Evolutionary conservation across 2,113 vertebrate species (phyloP).

Genomic region (Ctenodactylus gundi): DNA sequence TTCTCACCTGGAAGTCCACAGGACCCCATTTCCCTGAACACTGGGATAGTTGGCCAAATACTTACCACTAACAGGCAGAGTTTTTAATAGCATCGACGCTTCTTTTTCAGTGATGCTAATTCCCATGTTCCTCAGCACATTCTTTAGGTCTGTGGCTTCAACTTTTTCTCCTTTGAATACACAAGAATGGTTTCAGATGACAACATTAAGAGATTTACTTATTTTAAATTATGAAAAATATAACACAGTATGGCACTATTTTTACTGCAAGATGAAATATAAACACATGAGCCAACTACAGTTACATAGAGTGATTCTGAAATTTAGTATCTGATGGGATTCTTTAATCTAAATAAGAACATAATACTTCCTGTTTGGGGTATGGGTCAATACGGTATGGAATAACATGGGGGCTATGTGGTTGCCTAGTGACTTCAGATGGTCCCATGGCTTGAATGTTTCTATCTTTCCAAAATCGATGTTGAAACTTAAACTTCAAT

Average conservation of each 20-base stretch:
- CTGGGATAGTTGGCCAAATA: neutral
- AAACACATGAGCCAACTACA: neutral
- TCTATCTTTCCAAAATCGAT: neutral
- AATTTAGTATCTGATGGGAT: neutral
- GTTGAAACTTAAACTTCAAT: neutral
- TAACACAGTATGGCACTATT: neutral
- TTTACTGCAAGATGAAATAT: neutral
- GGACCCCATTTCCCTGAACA: neutral
- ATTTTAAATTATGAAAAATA: neutral
- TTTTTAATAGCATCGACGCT: conserved; percentile 20
- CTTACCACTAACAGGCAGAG: neutral
- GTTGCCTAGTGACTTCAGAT: neutral
- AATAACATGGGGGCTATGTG: neutral
- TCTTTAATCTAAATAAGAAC: neutral
- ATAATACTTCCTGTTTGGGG: neutral
- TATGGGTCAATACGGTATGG: neutral
- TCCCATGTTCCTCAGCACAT: neutral
- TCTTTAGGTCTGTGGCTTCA: neutral
- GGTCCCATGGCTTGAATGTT: neutral
- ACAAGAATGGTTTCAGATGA: conserved; percentile 16
- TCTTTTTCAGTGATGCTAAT: conserved; percentile 35
- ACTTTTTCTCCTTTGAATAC: conserved; percentile 50
- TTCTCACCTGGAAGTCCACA: neutral
- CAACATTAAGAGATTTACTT: conserved; percentile 7
- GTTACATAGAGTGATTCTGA: neutral